Evolutionary conservation across 2,888 invertebrate species (phyloP), one percentile per base, ranked within the genome.

Genomic region (Drosophila hamatofila): DNA sequence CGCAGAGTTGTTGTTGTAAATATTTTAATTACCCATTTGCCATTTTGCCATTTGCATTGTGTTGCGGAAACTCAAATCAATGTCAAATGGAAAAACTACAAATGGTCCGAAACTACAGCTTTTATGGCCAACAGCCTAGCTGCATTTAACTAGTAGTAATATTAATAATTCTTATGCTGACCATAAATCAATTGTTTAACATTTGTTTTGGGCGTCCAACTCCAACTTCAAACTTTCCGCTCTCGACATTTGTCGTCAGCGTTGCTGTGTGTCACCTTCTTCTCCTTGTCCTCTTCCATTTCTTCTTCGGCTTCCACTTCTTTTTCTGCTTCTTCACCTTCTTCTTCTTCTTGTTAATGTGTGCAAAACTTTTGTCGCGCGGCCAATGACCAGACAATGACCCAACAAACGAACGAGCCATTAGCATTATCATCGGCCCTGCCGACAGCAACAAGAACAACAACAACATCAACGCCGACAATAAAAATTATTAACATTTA

Each of bases 351-450:
- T 80, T 80, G 78, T 78, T 71, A 64, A 72, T 87, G 81, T 87
- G 87, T 73, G 82, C 88, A 87, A 89, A 89, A 84, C 75, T 85
- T 70, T 70, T 71, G 75, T 64, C 66, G 59, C 62, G 88, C 88
- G 88, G 88, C 89, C 88, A 89, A 84, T 89, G 88, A 88, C 88
- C 88, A 88, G 88, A 89, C 88, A 89, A 88, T 88, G 88, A 88
- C 88, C 88, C 89, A 90, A 76, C 88, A 73, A 59, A 65, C 88
- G 85, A 89, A 76, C 89, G 39, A 39, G 72, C 86, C 90, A 86
- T 86, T 90, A 90, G 89, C 88, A 90, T 90, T 88, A 90, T 89
- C 90, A 88, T 66, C 76, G 61, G 66, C 66, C 48, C 70, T 48
- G 62, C 51, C 68, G 54, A 46, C 55, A 57, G 5, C 72, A 67